Conservation (phyloP, 2,113 vertebrate species). For the Panurus biarmicus region DNA sequence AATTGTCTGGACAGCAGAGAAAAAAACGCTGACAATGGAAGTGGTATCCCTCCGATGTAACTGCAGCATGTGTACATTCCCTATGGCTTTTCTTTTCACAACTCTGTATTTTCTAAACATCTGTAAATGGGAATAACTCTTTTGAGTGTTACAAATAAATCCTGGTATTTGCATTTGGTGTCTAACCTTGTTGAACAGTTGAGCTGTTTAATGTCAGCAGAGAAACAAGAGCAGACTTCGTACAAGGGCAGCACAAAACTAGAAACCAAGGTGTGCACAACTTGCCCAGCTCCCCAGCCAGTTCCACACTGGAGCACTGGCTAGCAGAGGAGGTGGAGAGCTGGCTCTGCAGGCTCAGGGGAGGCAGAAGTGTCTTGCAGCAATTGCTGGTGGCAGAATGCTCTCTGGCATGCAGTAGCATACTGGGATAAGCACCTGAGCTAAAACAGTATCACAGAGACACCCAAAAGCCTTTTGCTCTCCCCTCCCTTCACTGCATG, state of each 20-base stretch:
- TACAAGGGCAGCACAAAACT: neutral
- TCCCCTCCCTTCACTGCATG: neutral
- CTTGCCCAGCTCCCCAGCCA: neutral
- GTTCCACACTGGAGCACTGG: neutral
- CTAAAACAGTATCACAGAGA: neutral
- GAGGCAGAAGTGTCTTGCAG: neutral
- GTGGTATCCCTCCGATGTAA: neutral
- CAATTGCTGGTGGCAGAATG: neutral
- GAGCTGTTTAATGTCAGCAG: neutral
- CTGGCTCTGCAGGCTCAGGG: neutral
- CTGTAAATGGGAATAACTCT: neutral
- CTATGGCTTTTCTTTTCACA: neutral
- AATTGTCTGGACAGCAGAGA: neutral
- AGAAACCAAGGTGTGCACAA: neutral
- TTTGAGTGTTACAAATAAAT: neutral
- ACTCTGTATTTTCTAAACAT: neutral
- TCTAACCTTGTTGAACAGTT: neutral
- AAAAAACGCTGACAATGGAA: accelerated
- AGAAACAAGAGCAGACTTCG: neutral
- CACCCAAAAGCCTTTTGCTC: neutral
- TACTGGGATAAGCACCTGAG: neutral
- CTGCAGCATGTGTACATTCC: neutral
- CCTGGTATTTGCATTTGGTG: neutral
- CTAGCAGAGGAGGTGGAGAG: neutral
- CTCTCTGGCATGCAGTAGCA: neutral